Conservation (phyloP, 1,140 invertebrate species). For the Drosophila repleta region DNA sequence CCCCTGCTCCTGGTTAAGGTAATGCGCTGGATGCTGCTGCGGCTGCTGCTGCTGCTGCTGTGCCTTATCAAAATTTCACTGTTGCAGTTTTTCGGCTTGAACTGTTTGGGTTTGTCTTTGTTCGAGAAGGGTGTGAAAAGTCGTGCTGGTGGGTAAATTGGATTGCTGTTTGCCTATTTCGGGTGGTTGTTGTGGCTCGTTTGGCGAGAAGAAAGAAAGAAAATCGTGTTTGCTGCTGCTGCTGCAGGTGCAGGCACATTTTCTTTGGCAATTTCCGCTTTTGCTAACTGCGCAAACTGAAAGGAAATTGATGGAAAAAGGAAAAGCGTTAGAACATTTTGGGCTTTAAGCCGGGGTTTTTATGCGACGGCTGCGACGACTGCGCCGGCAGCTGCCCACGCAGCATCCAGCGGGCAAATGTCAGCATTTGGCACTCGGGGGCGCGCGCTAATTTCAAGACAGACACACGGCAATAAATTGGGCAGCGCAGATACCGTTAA, state of each 20-base stretch:
- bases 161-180: background rate
- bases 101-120: conserved; percentile 1
- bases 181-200: background rate
- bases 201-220: background rate
- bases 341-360: conserved; percentile 15
- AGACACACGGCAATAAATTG: conserved; percentile 21
- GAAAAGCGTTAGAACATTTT: conserved; percentile 4
- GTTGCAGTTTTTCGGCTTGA: conserved; percentile 35
- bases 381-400: conserved; percentile 2
- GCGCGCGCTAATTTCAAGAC: conserved; percentile 41
- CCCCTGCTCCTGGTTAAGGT: background rate
- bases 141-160: background rate
- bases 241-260: conserved; percentile 21
- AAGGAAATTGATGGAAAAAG: conserved; percentile 24
- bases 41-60: conserved; percentile 2
- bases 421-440: conserved; percentile 7
- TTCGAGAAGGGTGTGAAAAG: conserved; percentile 31
- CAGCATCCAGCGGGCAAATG: conserved; percentile 2
- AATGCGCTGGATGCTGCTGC: conserved; percentile 3
- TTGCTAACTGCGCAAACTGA: conserved; percentile 14
- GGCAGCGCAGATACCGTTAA: background rate
- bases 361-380: too few species aligned
- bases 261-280: conserved; percentile 22
- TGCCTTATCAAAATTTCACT: conserved; percentile 48
- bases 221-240: conserved; percentile 1